phyloP scores from a whole-genome alignment of 2,888 invertebrate genomes.

The Ophion slaviceki region DNA sequence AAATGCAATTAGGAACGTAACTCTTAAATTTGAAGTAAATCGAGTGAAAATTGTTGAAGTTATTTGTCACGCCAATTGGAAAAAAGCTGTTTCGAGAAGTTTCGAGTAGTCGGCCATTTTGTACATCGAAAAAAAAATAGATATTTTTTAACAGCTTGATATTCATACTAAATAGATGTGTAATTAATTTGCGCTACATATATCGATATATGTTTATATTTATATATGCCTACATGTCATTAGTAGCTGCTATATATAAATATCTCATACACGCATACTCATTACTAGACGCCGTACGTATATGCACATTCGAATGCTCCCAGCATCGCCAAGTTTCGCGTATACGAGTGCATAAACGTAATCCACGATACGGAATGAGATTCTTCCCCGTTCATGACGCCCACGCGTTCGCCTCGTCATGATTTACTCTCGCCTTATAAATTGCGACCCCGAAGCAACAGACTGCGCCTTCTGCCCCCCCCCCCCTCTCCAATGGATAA shows the following conservation, averaged over 20 bases:
- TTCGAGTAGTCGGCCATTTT: too few species aligned
- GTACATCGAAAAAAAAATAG: too few species aligned
- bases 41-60: too few species aligned
- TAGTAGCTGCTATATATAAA: conserved; percentile 4
- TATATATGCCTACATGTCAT: conserved; percentile 30
- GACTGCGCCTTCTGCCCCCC: conserved; percentile 28
- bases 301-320: neutral
- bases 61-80: too few species aligned
- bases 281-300: neutral
- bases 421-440: conserved; percentile 76
- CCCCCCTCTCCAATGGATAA: neutral
- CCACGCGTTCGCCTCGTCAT: conserved; percentile 68
- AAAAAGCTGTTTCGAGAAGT: too few species aligned
- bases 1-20: too few species aligned
- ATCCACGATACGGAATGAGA: conserved; percentile 48
- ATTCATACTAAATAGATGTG: too few species aligned
- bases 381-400: conserved; percentile 63
- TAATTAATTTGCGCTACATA: neutral
- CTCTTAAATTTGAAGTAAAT: too few species aligned
- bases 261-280: neutral
- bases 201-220: conserved; percentile 16
- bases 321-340: conserved; percentile 17
- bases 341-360: conserved; percentile 50
- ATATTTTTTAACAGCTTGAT: too few species aligned
- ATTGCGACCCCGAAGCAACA: conserved; percentile 69